Evolutionary conservation across 2,113 vertebrate genomes (phyloP), one percentile per base, ranked within the genome.

Genomic region (Myrmecophaga tridactyla): DNA sequence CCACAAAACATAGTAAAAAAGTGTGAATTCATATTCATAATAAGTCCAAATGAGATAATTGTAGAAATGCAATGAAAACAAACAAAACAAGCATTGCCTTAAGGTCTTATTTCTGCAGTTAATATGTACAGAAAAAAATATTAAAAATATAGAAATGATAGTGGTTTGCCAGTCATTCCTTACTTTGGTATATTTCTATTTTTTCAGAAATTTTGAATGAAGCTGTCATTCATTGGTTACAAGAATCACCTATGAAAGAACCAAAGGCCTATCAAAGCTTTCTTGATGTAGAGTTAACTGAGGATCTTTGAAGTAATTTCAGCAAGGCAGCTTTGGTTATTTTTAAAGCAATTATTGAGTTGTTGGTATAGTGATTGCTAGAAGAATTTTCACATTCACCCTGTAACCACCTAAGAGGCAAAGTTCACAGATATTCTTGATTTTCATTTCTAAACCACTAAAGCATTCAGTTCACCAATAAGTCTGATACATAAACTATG

Each of bases 301-400:
- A 82, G 21, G 21, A 92, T 95, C 91, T 80, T 97, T 96, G 27
- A 94, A 95, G 89, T 88, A 0, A 48, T 77, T 97, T 97, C 84
- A 95, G 72, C n/a, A 77, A 90, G 86, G 93, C 11, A 6, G 4
- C 86, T 56, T 97, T 95, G 72, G 4, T 51, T 94, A 70, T 96
- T 97, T n/a, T 97, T 88, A 98, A 97, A 97, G 72, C 89, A 97
- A 96, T 97, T 97, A 94, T 58, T 90, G 78, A 43, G 10, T 86
- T 92, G 96, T 95, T 97, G 90, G 91, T 95, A 82, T 92, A 95
- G 90, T 91, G 95, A 97, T 89, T 96, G 43, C 80, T 97, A 84
- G 85, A 97, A 31, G 39, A 97, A 90, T 95, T 81, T 95, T 92
- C 60, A 92, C 83, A 0, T 97, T 97, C 97, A 87, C 85, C 94